Percentiles rank a stretch among this genome's conserved stretches.
These are phyloP conservation scores for Strigops habroptila DNA, from an alignment of 2,113 vertebrate species.

Conservation along the genomic window DNA sequence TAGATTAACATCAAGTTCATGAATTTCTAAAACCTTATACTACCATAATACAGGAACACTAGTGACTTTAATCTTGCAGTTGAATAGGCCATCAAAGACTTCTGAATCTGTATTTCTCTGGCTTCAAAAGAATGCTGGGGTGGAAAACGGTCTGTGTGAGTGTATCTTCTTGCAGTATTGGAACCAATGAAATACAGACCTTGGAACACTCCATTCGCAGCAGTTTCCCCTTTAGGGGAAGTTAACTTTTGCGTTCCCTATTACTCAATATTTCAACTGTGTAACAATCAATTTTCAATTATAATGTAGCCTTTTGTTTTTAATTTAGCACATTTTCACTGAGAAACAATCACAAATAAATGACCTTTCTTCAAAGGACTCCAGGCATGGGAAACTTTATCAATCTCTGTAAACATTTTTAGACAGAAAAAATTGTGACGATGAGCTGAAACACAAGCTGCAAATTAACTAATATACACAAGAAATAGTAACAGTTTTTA, in stretches of 20 bases:
- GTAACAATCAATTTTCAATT: background rate
- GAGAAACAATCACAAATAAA: background rate
- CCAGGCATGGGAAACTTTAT: background rate
- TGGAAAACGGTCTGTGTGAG: background rate
- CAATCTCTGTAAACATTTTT: background rate
- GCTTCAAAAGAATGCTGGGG: background rate
- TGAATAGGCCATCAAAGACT: background rate
- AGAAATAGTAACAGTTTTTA: background rate
- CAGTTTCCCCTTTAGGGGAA: background rate
- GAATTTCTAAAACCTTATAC: background rate
- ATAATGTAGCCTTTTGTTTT: background rate
- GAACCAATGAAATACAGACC: background rate
- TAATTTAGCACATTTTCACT: background rate
- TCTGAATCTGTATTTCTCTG: background rate
- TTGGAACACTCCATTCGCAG: background rate
- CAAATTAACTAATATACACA: background rate
- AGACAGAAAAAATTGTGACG: background rate
- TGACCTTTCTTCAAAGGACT: background rate
- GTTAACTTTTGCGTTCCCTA: background rate
- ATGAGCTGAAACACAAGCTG: background rate
- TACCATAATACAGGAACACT: background rate
- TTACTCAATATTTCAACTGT: background rate
- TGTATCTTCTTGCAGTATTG: background rate
- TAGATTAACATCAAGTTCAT: background rate
- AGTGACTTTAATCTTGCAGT: background rate